phyloP scores from a whole-genome alignment of 2,888 invertebrate genomes.

The Pyrrhosoma nymphula region DNA sequence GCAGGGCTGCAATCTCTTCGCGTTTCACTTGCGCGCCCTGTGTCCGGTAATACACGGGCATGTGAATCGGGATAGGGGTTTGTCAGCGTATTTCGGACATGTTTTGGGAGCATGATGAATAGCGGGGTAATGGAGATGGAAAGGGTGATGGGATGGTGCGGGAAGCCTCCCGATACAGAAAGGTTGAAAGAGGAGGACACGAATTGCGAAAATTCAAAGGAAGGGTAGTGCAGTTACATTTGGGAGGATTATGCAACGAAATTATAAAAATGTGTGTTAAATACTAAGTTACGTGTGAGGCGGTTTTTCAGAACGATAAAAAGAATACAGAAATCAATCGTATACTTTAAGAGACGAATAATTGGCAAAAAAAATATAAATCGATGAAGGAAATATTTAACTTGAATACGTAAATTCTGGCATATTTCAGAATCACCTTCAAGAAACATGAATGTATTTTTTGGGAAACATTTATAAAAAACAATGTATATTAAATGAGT shows the following conservation, averaged over 20 bases:
- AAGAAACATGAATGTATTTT: too few species aligned
- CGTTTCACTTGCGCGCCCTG: neutral
- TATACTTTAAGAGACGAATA: too few species aligned
- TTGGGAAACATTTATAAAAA: too few species aligned
- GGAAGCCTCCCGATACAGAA: neutral
- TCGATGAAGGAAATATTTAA: too few species aligned
- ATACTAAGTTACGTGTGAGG: too few species aligned
- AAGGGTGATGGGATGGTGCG: neutral
- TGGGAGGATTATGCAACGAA: neutral
- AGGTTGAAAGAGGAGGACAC: neutral
- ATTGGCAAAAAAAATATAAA: too few species aligned
- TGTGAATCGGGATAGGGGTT: neutral
- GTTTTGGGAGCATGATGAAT: neutral
- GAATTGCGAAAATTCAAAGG: neutral
- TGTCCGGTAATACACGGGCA: slow-evolving; percentile 21
- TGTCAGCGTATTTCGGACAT: neutral
- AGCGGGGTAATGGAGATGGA: neutral
- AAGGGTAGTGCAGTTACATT: neutral
- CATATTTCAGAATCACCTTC: too few species aligned
- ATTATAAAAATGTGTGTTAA: too few species aligned
- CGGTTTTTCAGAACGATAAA: too few species aligned
- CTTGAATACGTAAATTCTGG: too few species aligned
- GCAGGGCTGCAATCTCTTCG: neutral
- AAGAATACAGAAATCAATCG: too few species aligned
- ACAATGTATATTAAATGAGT: too few species aligned